phyloP scores from a whole-genome alignment of 2,113 vertebrate genomes.

The Vulpes lagopus region DNA sequence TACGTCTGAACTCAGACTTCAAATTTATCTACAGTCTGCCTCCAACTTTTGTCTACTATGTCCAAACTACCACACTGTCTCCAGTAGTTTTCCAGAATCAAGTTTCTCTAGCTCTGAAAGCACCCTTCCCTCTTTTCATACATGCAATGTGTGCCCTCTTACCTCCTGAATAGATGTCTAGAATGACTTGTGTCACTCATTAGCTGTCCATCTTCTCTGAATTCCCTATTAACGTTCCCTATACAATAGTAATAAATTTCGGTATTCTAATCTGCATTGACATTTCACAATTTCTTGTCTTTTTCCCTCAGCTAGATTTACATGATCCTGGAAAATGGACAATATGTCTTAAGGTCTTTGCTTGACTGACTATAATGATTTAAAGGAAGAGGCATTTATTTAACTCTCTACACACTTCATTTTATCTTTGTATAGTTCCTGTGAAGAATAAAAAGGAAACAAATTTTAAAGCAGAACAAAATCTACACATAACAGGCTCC shows the following conservation, averaged over 20 bases:
- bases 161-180: not conserved
- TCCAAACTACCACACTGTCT: not conserved
- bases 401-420: constrained; percentile 5
- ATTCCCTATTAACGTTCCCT: not conserved
- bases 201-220: not conserved
- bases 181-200: not conserved
- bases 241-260: not conserved
- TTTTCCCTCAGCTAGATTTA: constrained; percentile 20
- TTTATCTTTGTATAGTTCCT: not conserved
- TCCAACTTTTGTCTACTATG: not conserved
- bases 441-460: constrained; percentile 55
- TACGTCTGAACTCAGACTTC: not conserved
- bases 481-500: not conserved
- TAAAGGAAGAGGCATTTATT: constrained; percentile 48
- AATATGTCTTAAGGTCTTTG: constrained; percentile 30
- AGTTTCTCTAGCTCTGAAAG: not conserved
- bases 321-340: not conserved
- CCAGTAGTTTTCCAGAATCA: not conserved
- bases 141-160: not conserved
- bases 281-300: constrained; percentile 23
- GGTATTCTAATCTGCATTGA: not conserved
- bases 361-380: not conserved
- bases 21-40: not conserved
- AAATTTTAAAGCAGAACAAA: constrained; percentile 29
- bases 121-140: not conserved